Percentiles rank a stretch among this genome's conserved stretches.
phyloP scores from a whole-genome alignment of 2,888 invertebrate genomes.

The Unio delphinus region DNA sequence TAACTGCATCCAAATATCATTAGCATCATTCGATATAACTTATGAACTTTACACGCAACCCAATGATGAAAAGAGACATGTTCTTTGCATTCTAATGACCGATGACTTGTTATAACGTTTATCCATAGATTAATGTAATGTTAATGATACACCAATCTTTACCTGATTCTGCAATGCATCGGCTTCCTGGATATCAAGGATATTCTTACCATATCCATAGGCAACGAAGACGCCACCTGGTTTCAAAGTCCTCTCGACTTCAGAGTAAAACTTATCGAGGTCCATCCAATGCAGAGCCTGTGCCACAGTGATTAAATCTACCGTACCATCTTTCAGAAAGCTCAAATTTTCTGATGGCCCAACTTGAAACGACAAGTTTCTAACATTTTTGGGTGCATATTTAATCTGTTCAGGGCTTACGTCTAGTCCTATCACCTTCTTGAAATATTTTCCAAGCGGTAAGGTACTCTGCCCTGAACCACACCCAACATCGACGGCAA shows the following conservation, averaged over 20 bases:
- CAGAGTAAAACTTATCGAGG: conserved; percentile 69
- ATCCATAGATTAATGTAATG: no score
- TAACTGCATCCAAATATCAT: no score
- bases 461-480: conserved; percentile 74
- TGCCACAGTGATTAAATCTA: conserved; percentile 70
- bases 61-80: no score
- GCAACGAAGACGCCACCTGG: conserved; percentile 69
- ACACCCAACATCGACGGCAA: conserved; percentile 74
- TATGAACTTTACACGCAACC: no score
- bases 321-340: conserved; percentile 31
- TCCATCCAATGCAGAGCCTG: conserved; percentile 73
- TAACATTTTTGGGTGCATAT: conserved; percentile 59
- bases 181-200: conserved; percentile 24
- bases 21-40: no score
- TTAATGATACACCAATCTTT: not conserved
- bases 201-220: conserved; percentile 41
- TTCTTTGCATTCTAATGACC: no score
- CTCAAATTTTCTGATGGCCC: conserved; percentile 68
- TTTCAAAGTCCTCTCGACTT: conserved; percentile 69
- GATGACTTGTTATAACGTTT: no score
- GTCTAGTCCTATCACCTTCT: conserved; percentile 72
- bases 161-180: not conserved
- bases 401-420: conserved; percentile 70
- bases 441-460: conserved; percentile 70
- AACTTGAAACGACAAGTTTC: conserved; percentile 54